Percentiles rank a stretch among this genome's conserved stretches.
Evolutionary conservation across 1,140 invertebrate genomes (phyloP).

Genomic region (Drosophila pseudoobscura): DNA sequence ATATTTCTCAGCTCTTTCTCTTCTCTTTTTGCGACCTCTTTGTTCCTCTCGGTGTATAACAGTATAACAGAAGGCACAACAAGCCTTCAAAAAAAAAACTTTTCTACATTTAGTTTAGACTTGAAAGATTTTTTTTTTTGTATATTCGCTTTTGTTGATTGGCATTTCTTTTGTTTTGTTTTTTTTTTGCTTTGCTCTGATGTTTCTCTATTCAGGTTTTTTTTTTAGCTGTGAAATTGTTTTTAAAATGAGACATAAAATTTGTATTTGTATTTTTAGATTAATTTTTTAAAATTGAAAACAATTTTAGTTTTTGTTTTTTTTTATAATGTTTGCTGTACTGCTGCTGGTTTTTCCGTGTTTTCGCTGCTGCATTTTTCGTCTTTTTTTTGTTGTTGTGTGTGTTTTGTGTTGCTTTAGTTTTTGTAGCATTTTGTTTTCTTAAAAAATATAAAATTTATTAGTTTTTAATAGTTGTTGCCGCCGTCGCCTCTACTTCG

Average conservation of each 20-base stretch:
- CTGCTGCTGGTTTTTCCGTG: neutral
- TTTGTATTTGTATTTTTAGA: slow-evolving; percentile 27
- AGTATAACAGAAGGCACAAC: slow-evolving; percentile 54
- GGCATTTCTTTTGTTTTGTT: neutral
- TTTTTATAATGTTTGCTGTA: slow-evolving; percentile 8
- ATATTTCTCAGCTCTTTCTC: too few relatives aligned
- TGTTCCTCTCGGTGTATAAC: too few relatives aligned
- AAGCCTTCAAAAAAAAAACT: slow-evolving; percentile 29
- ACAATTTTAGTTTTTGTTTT: slow-evolving; percentile 63
- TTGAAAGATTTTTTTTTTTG: too few relatives aligned
- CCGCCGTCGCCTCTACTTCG: neutral
- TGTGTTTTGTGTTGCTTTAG: slow-evolving; percentile 13
- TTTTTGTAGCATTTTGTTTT: slow-evolving; percentile 29
- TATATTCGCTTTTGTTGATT: too few relatives aligned
- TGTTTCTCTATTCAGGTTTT: slow-evolving; percentile 2
- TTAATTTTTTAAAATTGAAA: slow-evolving; percentile 72
- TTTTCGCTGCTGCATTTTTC: neutral
- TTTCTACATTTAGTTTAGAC: too few relatives aligned
- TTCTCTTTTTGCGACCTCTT: too few relatives aligned
- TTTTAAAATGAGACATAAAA: slow-evolving; percentile 67
- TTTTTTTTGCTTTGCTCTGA: slow-evolving; percentile 11
- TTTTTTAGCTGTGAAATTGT: slow-evolving; percentile 28
- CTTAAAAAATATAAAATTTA: slow-evolving; percentile 61
- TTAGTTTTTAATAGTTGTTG: slow-evolving; percentile 60
- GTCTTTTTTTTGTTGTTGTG: slow-evolving; percentile 9